Evolutionary conservation across 1,140 invertebrate species (phyloP).

Genomic region (Leucophenga varia): DNA sequence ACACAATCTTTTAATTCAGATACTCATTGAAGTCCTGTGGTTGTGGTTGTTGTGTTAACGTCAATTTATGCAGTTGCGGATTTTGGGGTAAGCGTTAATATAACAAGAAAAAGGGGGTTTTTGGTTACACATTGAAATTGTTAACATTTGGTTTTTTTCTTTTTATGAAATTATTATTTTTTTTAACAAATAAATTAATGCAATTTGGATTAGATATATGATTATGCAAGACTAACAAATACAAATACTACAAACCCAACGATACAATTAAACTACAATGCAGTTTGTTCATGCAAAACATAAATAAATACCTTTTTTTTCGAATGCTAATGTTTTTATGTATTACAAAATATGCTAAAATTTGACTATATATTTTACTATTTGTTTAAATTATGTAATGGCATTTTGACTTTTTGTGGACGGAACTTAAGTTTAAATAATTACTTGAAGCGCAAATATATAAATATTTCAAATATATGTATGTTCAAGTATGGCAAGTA

Average conservation of each 20-base stretch:
- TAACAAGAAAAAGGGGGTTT: slow-evolving; percentile 49
- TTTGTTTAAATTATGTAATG: slow-evolving; percentile 16
- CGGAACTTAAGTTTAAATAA: slow-evolving; percentile 20
- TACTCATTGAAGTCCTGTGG: slow-evolving; percentile 57
- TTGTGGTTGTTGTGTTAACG: slow-evolving; percentile 43
- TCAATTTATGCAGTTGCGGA: slow-evolving; percentile 52
- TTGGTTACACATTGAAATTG: slow-evolving; percentile 46
- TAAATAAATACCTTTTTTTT: slow-evolving; percentile 1
- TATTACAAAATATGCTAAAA: no score
- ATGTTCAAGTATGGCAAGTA: slow-evolving; percentile 40
- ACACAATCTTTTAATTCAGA: slow-evolving; percentile 39
- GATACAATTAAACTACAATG: no score
- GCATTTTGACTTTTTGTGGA: slow-evolving; percentile 21
- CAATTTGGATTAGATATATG: slow-evolving; percentile 28
- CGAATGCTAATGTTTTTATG: no score
- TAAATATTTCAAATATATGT: not conserved
- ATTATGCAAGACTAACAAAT: slow-evolving; percentile 44
- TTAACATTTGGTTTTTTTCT: slow-evolving; percentile 5
- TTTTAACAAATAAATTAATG: slow-evolving; percentile 14
- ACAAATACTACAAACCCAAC: slow-evolving; percentile 22
- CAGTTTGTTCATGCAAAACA: no score
- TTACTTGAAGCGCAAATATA: no score
- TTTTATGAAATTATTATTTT: slow-evolving; percentile 8
- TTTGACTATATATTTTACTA: slow-evolving; percentile 8
- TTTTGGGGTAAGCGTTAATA: slow-evolving; percentile 51